Base-by-base conservation (phyloP, 1,140 invertebrate genomes). In the Drosophila tsacasi region DNA sequence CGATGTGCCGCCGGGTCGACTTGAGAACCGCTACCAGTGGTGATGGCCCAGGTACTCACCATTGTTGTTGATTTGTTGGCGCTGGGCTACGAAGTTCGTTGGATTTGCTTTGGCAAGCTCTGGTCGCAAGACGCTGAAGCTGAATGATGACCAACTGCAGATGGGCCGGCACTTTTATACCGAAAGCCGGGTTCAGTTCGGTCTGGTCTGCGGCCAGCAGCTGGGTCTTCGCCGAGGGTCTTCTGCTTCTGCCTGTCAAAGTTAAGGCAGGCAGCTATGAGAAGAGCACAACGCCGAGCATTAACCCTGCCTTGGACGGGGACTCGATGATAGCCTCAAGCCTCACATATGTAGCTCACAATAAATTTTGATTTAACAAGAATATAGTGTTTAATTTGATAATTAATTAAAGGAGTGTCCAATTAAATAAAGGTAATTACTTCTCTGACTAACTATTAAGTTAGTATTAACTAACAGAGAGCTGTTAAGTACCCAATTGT, bases 81-180 rank as follows among this genome's bases (percentile, higher is more conserved):
- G 52, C 19, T 39, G 50, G 54, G 65, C 44, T 67, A 66, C 55
- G 67, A 78, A 89, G 76, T 81, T 83, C 67, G 83, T 83, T 89
- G 84, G 77, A 81, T 79, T 82, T 77, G 66, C 55, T 72, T 77
- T 50, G 58, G 49, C 39, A 60, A 55, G 80, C 79, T 77, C 60
- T 65, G 81, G 85, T 78, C 83, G 76, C 76, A 61, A 81, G 81
- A 64, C 81, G 39, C 85, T 75, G 59, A 81, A 62, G 77, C 73
- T 83, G 84, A 87, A 89, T 87, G 84, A 87, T 87, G 81, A 68
- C 68, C 66, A 81, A 62, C 73, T 47, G 66, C 84, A 87, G 84
- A 87, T 87, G 81, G 76, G 73, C 74, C 65, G 55, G 62, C 77
- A 49, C 76, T 89, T 87, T 74, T 89, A 87, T 87, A 87, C 76